Conservation (phyloP, 2,888 invertebrate genomes). For the Mactromeris polynyma region DNA sequence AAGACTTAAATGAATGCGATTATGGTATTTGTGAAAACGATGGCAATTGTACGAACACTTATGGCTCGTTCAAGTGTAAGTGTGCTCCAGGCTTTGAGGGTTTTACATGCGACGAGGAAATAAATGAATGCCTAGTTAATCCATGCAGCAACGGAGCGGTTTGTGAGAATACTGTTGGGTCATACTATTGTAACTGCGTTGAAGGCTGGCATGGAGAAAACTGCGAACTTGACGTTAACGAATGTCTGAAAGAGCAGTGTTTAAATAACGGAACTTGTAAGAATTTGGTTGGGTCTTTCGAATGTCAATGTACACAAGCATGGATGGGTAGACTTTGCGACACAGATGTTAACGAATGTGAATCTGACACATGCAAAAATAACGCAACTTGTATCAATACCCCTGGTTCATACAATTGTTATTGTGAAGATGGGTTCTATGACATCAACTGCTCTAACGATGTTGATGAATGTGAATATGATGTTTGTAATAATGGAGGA, state of each 20-base stretch:
- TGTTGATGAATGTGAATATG: slow-evolving; percentile 50
- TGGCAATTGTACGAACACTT: slow-evolving; percentile 38
- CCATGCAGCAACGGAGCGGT: slow-evolving; percentile 32
- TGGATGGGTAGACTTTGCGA: slow-evolving; percentile 56
- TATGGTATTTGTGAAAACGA: slow-evolving; percentile 37
- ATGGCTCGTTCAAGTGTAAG: slow-evolving; percentile 39
- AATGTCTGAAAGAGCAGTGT: slow-evolving; percentile 60
- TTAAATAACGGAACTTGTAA: slow-evolving; percentile 65
- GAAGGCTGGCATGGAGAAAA: slow-evolving; percentile 32
- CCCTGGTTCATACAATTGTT: slow-evolving; percentile 38
- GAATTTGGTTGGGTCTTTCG: slow-evolving; percentile 57
- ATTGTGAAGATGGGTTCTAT: slow-evolving; percentile 28
- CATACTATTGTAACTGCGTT: slow-evolving; percentile 34
- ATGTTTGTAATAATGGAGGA: slow-evolving; percentile 60
- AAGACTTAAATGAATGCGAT: slow-evolving; percentile 47
- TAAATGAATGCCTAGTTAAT: slow-evolving; percentile 34
- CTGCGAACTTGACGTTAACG: slow-evolving; percentile 55
- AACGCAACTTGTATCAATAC: slow-evolving; percentile 69
- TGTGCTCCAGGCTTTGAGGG: slow-evolving; percentile 36
- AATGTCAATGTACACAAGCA: slow-evolving; percentile 68
- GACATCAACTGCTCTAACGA: slow-evolving; percentile 54
- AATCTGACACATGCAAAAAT: slow-evolving; percentile 6
- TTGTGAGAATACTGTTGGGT: slow-evolving; percentile 40
- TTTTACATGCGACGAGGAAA: slow-evolving; percentile 43
- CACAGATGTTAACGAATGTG: slow-evolving; percentile 49